Evolutionary conservation across 2,888 invertebrate genomes (phyloP).

Genomic region (Acleris literana): DNA sequence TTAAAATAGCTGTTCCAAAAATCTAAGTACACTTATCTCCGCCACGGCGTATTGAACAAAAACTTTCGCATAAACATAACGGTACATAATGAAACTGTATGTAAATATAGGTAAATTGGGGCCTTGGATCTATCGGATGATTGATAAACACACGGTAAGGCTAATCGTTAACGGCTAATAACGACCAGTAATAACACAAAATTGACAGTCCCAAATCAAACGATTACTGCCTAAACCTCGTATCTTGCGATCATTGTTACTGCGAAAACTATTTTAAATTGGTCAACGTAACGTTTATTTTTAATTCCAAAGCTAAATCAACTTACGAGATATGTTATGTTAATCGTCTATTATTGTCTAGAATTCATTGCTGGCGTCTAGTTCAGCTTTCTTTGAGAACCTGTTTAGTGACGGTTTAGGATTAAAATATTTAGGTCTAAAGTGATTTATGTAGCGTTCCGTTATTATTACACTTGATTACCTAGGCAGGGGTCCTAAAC

Average conservation of each 20-base stretch:
- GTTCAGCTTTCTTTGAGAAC: conserved; percentile 22
- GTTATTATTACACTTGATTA: conserved; percentile 17
- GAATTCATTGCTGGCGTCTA: conserved; percentile 2
- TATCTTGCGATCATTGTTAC: background rate
- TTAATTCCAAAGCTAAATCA: no score
- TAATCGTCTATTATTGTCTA: conserved; percentile 5
- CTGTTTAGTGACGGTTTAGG: conserved; percentile 18
- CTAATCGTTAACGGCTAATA: conserved; percentile 59
- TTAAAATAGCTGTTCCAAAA: background rate
- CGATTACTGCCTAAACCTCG: background rate
- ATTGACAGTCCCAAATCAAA: conserved; percentile 41
- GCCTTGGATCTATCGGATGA: conserved; percentile 44
- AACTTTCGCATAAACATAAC: conserved; percentile 48
- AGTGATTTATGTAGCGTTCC: conserved; percentile 21
- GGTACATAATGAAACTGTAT: conserved; percentile 52
- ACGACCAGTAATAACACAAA: conserved; percentile 55
- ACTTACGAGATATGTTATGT: background rate
- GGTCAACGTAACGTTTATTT: no score
- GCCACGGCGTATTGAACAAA: conserved; percentile 12
- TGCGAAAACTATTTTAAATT: background rate
- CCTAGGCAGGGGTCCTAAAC: no score
- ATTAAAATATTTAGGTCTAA: conserved; percentile 14
- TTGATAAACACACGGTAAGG: conserved; percentile 55
- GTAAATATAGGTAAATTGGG: conserved; percentile 47
- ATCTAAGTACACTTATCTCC: conserved; percentile 1